phyloP scores from a whole-genome alignment of 53 echinoderm and acorn worm species.

The Antedon mediterranea region DNA sequence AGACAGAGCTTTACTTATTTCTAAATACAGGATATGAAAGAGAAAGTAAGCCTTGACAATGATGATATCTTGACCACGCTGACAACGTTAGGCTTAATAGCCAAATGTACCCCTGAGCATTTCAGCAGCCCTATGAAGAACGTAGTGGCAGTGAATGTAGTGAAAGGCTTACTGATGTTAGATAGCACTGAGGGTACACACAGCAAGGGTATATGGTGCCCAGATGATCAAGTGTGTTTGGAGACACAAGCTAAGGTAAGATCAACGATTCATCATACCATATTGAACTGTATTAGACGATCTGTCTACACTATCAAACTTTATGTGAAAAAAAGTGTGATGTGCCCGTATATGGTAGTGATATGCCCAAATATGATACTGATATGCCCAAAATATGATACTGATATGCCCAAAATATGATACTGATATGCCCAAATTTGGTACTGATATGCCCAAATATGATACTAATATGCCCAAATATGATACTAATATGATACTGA shows the following conservation, averaged over 20 bases:
- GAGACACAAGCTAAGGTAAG: slow-evolving; percentile 87
- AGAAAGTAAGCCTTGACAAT: slow-evolving; percentile 55
- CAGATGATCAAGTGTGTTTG: slow-evolving; percentile 61
- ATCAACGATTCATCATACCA: no score
- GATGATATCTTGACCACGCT: slow-evolving; percentile 72
- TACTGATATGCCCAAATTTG: no score
- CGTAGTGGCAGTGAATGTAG: slow-evolving; percentile 62
- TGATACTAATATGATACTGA: no score
- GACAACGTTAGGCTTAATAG: slow-evolving; percentile 58
- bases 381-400: no score
- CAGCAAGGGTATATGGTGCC: slow-evolving; percentile 86
- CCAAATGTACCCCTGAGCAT: slow-evolving; percentile 55
- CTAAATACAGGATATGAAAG: slow-evolving; percentile 42
- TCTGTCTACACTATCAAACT: no score
- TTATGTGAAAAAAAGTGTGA: no score
- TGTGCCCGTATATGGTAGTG: no score
- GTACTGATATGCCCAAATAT: no score
- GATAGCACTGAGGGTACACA: slow-evolving; percentile 59
- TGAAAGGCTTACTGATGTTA: slow-evolving; percentile 89
- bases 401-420: no score
- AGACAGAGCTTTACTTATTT: no score
- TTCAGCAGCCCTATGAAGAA: slow-evolving; percentile 69
- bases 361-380: no score
- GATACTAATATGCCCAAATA: no score
- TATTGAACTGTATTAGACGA: not conserved